Evolutionary conservation across 2,113 vertebrate genomes (phyloP).

Genomic region (Mystacornis crossleyi): DNA sequence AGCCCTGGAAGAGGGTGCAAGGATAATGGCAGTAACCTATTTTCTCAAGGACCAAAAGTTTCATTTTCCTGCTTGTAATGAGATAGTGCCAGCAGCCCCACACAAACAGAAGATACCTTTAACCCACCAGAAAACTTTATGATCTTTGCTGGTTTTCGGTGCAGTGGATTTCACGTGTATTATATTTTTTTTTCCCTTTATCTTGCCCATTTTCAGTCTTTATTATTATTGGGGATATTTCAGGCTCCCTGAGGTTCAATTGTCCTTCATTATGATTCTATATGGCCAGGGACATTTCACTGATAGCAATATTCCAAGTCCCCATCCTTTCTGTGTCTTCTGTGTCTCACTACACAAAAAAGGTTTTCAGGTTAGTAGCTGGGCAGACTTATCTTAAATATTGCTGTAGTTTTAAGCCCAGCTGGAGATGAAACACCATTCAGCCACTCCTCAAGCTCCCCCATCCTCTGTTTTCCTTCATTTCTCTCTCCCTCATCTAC

Average conservation of each 20-base stretch:
- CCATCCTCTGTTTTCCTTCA: background rate
- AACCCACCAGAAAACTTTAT: background rate
- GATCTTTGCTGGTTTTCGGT: background rate
- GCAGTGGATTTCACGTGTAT: background rate
- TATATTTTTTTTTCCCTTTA: background rate
- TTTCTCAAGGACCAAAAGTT: background rate
- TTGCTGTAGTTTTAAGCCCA: background rate
- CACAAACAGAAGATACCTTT: background rate
- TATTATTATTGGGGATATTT: background rate
- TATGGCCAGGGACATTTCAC: background rate
- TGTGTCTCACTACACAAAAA: background rate
- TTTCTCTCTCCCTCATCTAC: background rate
- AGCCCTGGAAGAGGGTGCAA: background rate
- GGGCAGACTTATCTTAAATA: background rate
- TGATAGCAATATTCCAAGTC: background rate
- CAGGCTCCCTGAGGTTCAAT: background rate
- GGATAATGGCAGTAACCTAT: background rate
- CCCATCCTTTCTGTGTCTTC: background rate
- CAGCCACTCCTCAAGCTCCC: background rate
- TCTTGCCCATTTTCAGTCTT: background rate
- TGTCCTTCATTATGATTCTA: background rate
- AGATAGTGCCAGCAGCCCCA: background rate
- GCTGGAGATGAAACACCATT: rapidly evolving
- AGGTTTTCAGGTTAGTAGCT: background rate
- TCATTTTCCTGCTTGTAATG: background rate